Evolutionary conservation across 2,888 invertebrate species (phyloP), one percentile per base, ranked within the genome.

Genomic region (Apamea epomidion): DNA sequence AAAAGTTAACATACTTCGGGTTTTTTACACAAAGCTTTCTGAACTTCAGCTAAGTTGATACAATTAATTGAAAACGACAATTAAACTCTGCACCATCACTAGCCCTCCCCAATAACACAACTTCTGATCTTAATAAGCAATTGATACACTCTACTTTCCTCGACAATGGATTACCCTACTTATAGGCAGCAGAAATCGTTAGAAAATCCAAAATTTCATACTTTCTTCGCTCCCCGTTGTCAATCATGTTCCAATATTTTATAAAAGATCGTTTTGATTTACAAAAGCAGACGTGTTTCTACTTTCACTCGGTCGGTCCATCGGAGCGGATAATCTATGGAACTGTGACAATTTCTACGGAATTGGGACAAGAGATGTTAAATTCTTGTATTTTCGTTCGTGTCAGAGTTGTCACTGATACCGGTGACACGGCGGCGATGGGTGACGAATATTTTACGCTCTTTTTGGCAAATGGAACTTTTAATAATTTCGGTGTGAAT

Each of bases 271-370:
- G 80, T 78, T 87, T 80, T 81, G 86, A 84, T 86, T 90, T 83
- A 86, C 78, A 86, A 86, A 86, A 67, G 42, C 80, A 80, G 85
- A 68, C 86, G 77, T 88, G 82, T 85, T 79, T 79, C 84, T 85
- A 93, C 93, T 93, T 93, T 93, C 93, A 93, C 93, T 93, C 76
- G 77, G 83, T 71, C 88, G 82, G 89, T 73, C 87, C 92, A 92
- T 84, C 92, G 89, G 92, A 93, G 93, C 93, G 90, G 84, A 91
- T 92, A 92, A 92, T 92, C 80, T 88, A 87, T 86, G 88, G 84
- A 88, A 88, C 89, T 90, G 91, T 91, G 92, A 94, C 94, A 94
- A 92, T 94, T 93, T 92, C 91, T 88, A 88, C 90, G 87, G 87
- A 92, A 93, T 93, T 92, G 90, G 91, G 91, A 84, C 87, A 81